Conservation (phyloP, 2,797 vertebrate genomes). For the Coranthus polyacanthus region DNA sequence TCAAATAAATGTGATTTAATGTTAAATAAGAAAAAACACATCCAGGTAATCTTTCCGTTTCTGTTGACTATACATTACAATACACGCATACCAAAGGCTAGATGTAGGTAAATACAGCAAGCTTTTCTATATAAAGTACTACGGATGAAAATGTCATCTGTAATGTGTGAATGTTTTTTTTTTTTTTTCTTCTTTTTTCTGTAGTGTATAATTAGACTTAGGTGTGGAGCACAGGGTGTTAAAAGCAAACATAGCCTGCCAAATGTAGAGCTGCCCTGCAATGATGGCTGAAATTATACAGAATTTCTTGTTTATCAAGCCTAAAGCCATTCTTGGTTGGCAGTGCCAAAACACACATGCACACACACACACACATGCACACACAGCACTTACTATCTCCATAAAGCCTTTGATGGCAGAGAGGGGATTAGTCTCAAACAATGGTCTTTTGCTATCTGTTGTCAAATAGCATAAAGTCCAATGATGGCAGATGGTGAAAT, state of each 20-base stretch:
- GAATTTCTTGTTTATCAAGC: constrained; percentile 47
- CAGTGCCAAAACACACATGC: constrained; percentile 29
- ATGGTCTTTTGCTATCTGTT: constrained; percentile 32
- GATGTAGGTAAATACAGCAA: not conserved
- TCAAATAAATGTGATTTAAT: not conserved
- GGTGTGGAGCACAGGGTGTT: constrained; percentile 16
- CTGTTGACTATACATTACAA: constrained; percentile 24
- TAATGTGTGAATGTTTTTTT: not conserved
- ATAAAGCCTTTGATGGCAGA: constrained; percentile 32
- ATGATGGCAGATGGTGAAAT: constrained; percentile 58
- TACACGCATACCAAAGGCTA: not conserved
- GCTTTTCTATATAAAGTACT: not conserved
- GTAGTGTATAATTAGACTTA: constrained; percentile 24
- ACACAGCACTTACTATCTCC: constrained; percentile 27
- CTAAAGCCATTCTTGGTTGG: constrained; percentile 33
- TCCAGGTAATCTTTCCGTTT: constrained; percentile 10
- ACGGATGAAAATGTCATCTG: constrained; percentile 9
- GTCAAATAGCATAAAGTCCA: constrained; percentile 46
- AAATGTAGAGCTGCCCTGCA: constrained; percentile 23
- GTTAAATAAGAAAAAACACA: not conserved
- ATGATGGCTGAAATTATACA: constrained; percentile 37
- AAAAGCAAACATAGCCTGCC: constrained; percentile 16
- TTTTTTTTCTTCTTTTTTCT: too few species aligned
- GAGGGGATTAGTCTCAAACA: constrained; percentile 46
- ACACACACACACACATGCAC: constrained; percentile 5